Evolutionary conservation across 2,113 vertebrate species (phyloP).

Genomic region (Mionectes macconnelli): DNA sequence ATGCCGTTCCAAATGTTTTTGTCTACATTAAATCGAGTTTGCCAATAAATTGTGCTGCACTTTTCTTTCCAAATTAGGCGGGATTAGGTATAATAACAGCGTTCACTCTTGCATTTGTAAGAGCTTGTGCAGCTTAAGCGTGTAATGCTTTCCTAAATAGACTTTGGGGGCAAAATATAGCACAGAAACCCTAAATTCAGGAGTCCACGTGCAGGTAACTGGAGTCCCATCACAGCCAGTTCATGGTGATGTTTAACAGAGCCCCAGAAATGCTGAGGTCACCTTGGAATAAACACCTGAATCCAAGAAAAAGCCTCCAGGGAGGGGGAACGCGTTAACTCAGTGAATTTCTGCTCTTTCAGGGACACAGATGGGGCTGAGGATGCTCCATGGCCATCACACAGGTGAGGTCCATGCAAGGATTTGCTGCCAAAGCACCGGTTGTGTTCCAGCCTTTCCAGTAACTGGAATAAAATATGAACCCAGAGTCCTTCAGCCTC

Average conservation of each 20-base stretch:
- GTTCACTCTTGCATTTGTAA: not conserved
- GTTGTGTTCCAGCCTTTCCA: not conserved
- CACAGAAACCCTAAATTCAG: not conserved
- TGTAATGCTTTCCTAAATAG: not conserved
- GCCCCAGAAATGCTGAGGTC: not conserved
- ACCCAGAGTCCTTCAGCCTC: not conserved
- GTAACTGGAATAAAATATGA: not conserved
- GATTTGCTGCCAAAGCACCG: not conserved
- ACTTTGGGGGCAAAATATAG: not conserved
- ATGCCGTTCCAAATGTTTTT: not conserved
- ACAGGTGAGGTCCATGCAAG: not conserved
- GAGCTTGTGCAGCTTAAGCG: not conserved
- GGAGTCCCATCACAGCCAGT: not conserved
- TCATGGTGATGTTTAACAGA: not conserved
- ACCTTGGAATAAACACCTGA: not conserved
- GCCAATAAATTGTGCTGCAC: not conserved
- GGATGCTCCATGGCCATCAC: not conserved
- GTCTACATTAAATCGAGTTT: not conserved
- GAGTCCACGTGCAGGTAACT: not conserved
- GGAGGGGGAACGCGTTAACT: not conserved
- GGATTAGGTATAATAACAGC: not conserved
- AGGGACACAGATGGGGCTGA: not conserved
- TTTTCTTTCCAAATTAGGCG: not conserved
- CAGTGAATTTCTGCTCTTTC: not conserved
- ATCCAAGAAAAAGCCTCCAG: not conserved